Conservation (phyloP, 2,888 invertebrate species). For the Acronicta psi region DNA sequence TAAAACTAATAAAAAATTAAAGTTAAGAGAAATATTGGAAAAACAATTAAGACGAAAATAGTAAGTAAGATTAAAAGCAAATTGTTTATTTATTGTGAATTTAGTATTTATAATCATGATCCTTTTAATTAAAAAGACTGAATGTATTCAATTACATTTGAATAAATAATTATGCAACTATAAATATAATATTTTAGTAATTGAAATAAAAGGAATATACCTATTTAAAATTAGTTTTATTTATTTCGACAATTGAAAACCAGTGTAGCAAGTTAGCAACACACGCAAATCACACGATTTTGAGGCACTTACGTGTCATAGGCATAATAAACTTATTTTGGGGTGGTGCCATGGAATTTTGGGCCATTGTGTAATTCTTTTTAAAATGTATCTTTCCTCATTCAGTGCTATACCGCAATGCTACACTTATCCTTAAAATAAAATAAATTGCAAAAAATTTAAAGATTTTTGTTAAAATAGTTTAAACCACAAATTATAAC, state of each 20-base stretch:
- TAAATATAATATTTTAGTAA: slow-evolving; percentile 5
- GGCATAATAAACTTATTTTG: too few relatives aligned
- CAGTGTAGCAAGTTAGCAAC: too few relatives aligned
- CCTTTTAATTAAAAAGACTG: slow-evolving; percentile 52
- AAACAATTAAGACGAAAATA: slow-evolving; percentile 77
- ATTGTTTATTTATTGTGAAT: slow-evolving; percentile 38
- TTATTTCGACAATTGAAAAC: slow-evolving; percentile 3
- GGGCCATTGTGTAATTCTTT: too few relatives aligned
- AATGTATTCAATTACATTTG: slow-evolving; percentile 39
- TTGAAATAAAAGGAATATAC: slow-evolving; percentile 29
- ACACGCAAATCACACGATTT: too few relatives aligned
- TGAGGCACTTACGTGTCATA: too few relatives aligned
- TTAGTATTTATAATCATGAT: slow-evolving; percentile 36
- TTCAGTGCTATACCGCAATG: too few relatives aligned
- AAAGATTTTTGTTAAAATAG: too few relatives aligned
- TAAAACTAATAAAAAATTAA: slow-evolving; percentile 81
- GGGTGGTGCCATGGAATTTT: too few relatives aligned
- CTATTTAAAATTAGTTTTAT: slow-evolving; percentile 22
- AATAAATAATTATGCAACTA: slow-evolving; percentile 21
- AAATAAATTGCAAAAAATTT: slow-evolving; percentile 2
- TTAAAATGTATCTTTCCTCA: too few relatives aligned
- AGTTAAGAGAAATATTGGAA: slow-evolving; percentile 79
- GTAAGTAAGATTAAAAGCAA: slow-evolving; percentile 38
- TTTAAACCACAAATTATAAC: background rate
- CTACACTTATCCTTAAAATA: background rate